These are phyloP conservation scores for Galeopterus variegatus DNA, from an alignment of 2,113 vertebrate species.

Conservation along the genomic window DNA sequence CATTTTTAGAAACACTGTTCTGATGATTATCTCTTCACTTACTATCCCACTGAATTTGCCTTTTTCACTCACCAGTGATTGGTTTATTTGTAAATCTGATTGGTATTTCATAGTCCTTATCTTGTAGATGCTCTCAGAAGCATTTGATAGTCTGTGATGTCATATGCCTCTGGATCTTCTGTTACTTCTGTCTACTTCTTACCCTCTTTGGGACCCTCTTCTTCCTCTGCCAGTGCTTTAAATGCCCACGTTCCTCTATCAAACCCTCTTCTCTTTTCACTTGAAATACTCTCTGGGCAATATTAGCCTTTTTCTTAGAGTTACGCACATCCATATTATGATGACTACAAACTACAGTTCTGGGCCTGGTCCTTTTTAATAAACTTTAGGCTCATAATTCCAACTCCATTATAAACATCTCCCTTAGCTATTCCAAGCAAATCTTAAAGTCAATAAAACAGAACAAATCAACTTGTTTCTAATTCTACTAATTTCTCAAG, in stretches of 20 bases:
- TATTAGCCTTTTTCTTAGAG: neutral
- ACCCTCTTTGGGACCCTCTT: neutral
- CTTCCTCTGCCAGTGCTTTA: neutral
- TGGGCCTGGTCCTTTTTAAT: neutral
- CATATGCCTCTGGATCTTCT: neutral
- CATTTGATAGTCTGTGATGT: neutral
- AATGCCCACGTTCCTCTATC: neutral
- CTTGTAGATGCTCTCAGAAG: neutral
- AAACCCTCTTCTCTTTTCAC: neutral
- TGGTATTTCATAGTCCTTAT: neutral
- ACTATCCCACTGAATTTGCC: neutral
- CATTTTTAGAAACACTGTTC: neutral
- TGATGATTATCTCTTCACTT: neutral
- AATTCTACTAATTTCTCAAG: neutral
- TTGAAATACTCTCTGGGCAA: neutral
- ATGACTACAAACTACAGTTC: neutral
- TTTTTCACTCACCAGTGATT: neutral
- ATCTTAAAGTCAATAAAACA: conserved; percentile 36
- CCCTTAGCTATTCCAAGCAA: neutral
- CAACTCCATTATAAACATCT: neutral
- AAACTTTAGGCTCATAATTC: neutral
- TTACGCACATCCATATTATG: neutral
- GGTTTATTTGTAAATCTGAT: neutral
- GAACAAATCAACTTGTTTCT: neutral
- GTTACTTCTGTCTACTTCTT: neutral